Conservation (phyloP, 2,888 invertebrate species). For the Callosobruchus maculatus region DNA sequence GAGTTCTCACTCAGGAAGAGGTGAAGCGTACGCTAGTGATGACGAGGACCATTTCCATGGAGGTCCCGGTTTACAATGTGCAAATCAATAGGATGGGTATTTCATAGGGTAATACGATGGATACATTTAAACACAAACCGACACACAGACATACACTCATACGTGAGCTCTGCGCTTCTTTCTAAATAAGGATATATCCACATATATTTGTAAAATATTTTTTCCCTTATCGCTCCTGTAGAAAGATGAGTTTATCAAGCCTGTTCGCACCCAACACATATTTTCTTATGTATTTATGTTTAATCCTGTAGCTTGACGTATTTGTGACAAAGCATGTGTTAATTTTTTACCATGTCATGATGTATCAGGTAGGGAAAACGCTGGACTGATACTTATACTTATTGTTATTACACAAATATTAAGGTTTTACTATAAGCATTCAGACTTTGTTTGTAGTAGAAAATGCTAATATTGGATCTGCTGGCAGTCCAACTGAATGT, state of each 20-base stretch:
- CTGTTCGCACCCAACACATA: not conserved
- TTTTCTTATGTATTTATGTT: not conserved
- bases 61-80: constrained; percentile 68
- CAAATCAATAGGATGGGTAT: constrained; percentile 64
- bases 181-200: constrained; percentile 44
- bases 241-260: constrained; percentile 20
- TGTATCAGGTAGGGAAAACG: no score
- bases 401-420: not conserved
- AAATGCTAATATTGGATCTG: no score
- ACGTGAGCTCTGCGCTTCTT: constrained; percentile 40
- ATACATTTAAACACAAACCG: not conserved
- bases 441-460: no score
- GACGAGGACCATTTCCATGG: constrained; percentile 61
- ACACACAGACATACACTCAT: not conserved
- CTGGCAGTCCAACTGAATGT: no score
- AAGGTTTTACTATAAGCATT: no score
- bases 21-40: constrained; percentile 71
- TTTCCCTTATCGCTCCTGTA: constrained; percentile 10
- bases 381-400: not conserved
- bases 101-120: not conserved
- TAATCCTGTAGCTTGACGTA: not conserved
- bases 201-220: constrained; percentile 13
- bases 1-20: constrained; percentile 50
- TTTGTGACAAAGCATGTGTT: not conserved
- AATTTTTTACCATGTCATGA: not conserved